These are phyloP conservation scores for Argynnis bischoffii DNA, from an alignment of 2,888 invertebrate genomes.

Conservation along the genomic window DNA sequence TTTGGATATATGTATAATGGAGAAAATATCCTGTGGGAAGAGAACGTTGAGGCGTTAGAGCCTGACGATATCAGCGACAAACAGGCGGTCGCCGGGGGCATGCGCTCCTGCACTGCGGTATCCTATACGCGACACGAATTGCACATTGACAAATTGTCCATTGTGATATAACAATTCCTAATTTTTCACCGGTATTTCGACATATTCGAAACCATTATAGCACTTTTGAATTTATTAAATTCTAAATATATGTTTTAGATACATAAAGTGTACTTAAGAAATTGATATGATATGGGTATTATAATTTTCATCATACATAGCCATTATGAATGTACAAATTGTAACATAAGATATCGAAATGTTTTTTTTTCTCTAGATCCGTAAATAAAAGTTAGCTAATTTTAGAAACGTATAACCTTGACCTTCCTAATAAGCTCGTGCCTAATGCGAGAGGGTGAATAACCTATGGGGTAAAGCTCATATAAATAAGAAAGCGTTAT, in stretches of 20 bases:
- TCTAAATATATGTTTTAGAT: too few relatives aligned
- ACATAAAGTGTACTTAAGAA: too few relatives aligned
- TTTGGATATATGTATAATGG: constrained; percentile 6
- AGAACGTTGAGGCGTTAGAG: constrained; percentile 9
- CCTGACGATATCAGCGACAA: constrained; percentile 16
- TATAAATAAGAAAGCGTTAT: constrained; percentile 76
- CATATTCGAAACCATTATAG: too few relatives aligned
- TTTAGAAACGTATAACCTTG: constrained; percentile 62
- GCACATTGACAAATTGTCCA: constrained; percentile 31
- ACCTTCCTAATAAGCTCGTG: constrained; percentile 66
- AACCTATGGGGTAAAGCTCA: constrained; percentile 70
- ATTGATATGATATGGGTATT: too few relatives aligned
- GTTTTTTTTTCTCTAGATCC: background rate
- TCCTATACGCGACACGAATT: constrained; percentile 44
- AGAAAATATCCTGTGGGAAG: constrained; percentile 7
- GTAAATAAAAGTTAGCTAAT: constrained; percentile 30
- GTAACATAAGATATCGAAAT: background rate
- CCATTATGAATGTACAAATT: background rate
- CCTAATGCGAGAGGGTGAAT: constrained; percentile 62
- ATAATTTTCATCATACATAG: background rate
- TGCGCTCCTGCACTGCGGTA: constrained; percentile 72
- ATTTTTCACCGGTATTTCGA: background rate
- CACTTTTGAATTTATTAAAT: too few relatives aligned
- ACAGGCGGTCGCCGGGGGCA: constrained; percentile 44
- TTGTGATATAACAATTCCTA: constrained; percentile 29